A percentile compares a stretch with the other conserved stretches of the same genome.
Conservation (phyloP, 2,888 invertebrate genomes). For the Ferrisia virgata region DNA sequence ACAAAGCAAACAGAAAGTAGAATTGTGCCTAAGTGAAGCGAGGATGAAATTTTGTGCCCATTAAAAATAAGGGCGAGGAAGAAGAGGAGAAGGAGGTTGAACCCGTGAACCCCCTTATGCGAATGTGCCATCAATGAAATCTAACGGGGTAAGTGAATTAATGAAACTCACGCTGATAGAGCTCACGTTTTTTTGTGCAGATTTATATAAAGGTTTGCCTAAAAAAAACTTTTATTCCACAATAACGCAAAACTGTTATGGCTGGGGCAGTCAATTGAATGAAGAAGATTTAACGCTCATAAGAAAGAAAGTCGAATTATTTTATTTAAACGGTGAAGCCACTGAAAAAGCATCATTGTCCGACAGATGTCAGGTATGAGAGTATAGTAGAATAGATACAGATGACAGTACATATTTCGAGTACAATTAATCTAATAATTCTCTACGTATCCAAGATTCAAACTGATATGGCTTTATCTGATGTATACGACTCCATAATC, state of each 20-base stretch:
- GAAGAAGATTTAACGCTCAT: not conserved
- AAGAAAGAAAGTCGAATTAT: not conserved
- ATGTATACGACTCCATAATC: not conserved
- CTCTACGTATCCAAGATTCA: no score
- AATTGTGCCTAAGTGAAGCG: no score
- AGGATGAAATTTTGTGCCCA: no score
- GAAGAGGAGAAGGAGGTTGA: no score
- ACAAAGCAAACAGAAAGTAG: no score
- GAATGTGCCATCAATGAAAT: no score
- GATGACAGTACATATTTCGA: no score
- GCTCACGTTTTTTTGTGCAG: not conserved
- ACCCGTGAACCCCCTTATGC: no score
- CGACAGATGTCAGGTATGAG: not conserved
- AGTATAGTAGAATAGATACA: no score
- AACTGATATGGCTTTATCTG: not conserved
- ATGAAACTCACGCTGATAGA: no score
- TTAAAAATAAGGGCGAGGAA: no score
- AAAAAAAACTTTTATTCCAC: not conserved
- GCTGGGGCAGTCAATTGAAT: not conserved
- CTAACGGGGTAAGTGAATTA: not conserved
- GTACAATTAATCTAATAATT: no score
- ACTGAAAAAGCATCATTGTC: not conserved
- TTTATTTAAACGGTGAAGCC: not conserved
- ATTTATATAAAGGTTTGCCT: not conserved
- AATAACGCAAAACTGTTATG: not conserved